Percentiles rank a stretch among this genome's conserved stretches.
Evolutionary conservation across 2,113 vertebrate species (phyloP).

Genomic region (Vanacampus margaritifer): DNA sequence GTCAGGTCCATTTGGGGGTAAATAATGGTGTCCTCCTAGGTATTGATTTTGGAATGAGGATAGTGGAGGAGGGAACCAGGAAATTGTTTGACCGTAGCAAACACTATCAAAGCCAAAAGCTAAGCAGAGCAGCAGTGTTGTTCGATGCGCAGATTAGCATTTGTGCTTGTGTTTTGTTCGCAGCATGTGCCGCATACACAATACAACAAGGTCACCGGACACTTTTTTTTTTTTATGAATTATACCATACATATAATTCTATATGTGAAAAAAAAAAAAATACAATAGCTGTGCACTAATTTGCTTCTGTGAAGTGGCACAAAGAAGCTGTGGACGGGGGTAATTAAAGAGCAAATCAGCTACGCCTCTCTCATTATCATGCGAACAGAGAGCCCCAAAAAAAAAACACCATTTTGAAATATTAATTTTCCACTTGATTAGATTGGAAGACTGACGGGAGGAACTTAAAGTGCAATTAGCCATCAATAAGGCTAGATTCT

Average conservation of each 20-base stretch:
- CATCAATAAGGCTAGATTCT: conserved; percentile 44
- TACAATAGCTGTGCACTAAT: neutral
- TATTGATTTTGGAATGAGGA: no score
- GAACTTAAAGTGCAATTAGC: conserved; percentile 62
- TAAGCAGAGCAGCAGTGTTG: neutral
- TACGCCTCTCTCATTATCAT: conserved; percentile 47
- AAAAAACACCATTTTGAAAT: conserved; percentile 52
- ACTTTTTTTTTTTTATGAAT: neutral
- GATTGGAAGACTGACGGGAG: conserved; percentile 57
- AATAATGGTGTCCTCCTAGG: no score
- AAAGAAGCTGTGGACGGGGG: conserved; percentile 19
- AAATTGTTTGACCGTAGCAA: neutral
- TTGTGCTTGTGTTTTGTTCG: neutral
- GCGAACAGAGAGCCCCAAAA: conserved; percentile 36
- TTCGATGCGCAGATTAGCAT: neutral
- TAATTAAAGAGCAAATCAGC: conserved; percentile 44
- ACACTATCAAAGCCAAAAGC: neutral
- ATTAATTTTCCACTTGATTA: conserved; percentile 68
- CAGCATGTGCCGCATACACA: neutral
- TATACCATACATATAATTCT: neutral
- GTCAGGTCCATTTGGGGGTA: no score
- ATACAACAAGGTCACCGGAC: neutral
- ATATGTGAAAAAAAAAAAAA: neutral
- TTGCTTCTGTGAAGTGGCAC: neutral
- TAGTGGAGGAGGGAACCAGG: no score